Base-by-base conservation (phyloP, 2,888 invertebrate species). In the Stenodema calcarata region DNA sequence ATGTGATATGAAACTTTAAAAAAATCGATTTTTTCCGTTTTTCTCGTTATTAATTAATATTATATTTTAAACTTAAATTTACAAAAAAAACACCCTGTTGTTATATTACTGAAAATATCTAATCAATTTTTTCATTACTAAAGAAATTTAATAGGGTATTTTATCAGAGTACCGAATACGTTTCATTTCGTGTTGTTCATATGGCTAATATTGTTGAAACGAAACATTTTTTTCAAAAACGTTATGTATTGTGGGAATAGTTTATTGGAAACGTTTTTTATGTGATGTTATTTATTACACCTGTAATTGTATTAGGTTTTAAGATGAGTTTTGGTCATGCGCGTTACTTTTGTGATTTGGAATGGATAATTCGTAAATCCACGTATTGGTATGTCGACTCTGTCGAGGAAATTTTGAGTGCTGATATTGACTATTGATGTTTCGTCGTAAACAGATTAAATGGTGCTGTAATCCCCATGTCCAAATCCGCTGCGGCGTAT, bases 1-100 rank as follows among this genome's bases (percentile, higher is more conserved):
- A 78, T 78, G 78, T 78, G 78, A 78, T 78, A 78, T 78, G 41
- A 78, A 78, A 78, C n/a, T 23, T 42, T 78, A 42, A 78, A 78
- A 76, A 78, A 78, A 18, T 78, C 78, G 27, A 78, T 78, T 62
- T 62, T 50, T 78, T 78, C 78, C 78, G 78, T 78, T 78, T 44
- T 75, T 75, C 18, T 78, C 42, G 78, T 78, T 78, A 44, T n/a
- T 23, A 42, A n/a, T 54, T 7, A 42, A 78, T 78, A 42, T 78
- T 78, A 27, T 78, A 78, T 47, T 78, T 78, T 47, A 42, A 18
- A 62, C 23, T 62, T 62, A 12, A 62, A 62, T 62, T 62, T 9
- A 62, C 62, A 62, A 62, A 62, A 54, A 62, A 62, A 62, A 12
- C 62, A 62, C 62, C 23, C 62, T 62, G 62, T 62, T 62, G 62